phyloP scores from a whole-genome alignment of 30 jellyfish, hydroid and myxozoan species.

The Pseudorhiza aurosa region DNA sequence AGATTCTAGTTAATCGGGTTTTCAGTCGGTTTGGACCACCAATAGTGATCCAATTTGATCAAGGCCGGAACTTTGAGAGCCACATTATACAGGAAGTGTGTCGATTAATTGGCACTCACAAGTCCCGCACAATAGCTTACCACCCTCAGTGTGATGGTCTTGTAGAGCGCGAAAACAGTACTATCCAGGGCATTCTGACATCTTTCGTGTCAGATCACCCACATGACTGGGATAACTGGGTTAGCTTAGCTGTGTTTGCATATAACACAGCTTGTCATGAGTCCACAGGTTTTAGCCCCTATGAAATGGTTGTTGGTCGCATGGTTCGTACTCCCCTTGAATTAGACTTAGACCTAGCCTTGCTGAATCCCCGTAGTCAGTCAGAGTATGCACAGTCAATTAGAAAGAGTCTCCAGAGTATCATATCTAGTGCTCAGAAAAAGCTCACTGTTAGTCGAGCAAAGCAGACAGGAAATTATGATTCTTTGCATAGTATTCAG shows the following conservation, averaged over 20 bases:
- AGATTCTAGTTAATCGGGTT: conserved; percentile 33
- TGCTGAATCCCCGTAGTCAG: conserved; percentile 28
- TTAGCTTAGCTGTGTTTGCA: conserved; percentile 5
- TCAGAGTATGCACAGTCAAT: conserved; percentile 11
- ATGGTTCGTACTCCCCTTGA: conserved; percentile 10
- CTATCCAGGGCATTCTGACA: conserved; percentile 7
- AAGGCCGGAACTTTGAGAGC: conserved; percentile 57
- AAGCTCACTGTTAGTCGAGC: not conserved
- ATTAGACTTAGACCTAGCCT: conserved; percentile 7
- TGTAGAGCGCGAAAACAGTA: conserved; percentile 21
- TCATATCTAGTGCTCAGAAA: not conserved
- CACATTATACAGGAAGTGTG: conserved; percentile 40
- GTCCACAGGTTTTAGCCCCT: too few species aligned
- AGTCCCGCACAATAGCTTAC: conserved; percentile 58
- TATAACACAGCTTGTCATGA: too few species aligned
- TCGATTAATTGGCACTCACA: conserved; percentile 37
- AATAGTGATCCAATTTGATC: conserved; percentile 48
- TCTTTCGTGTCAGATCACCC: conserved; percentile 5
- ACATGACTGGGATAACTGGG: conserved; percentile 4
- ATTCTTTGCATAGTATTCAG: not conserved
- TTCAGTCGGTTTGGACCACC: conserved; percentile 62
- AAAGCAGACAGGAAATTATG: not conserved
- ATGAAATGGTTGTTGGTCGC: conserved; percentile 10
- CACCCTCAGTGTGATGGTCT: conserved; percentile 59
- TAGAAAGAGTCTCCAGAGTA: not conserved